Percentiles rank a stretch among this genome's conserved stretches.
These are phyloP conservation scores for Archips xylosteana DNA, from an alignment of 2,888 invertebrate genomes.

Conservation along the genomic window DNA sequence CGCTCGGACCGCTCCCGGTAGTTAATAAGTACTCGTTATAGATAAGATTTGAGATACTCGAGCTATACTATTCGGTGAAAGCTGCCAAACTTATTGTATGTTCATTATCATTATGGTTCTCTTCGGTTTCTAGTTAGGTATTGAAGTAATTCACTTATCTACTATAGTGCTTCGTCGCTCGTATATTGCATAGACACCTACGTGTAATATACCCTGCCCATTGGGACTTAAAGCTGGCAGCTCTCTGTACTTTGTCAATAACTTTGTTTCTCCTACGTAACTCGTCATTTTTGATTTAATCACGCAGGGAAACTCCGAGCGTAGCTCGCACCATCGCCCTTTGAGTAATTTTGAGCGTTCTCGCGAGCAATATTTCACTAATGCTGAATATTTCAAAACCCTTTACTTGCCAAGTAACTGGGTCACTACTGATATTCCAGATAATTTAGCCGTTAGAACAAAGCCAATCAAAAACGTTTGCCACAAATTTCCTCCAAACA, in stretches of 20 bases:
- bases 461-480: conserved; percentile 26
- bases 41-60: not conserved
- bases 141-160: too few relatives aligned
- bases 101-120: not conserved
- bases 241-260: too few relatives aligned
- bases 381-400: not conserved
- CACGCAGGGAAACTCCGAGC: too few relatives aligned
- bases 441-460: conserved; percentile 9
- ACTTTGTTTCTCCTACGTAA: too few relatives aligned
- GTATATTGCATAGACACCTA: too few relatives aligned
- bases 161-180: too few relatives aligned
- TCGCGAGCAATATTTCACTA: not conserved
- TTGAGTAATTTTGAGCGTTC: not conserved
- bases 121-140: not conserved
- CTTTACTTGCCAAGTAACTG: not conserved
- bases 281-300: not conserved
- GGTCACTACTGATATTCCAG: conserved; percentile 12
- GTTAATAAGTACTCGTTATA: not conserved
- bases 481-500: conserved; percentile 14
- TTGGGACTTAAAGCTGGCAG: too few relatives aligned
- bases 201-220: too few relatives aligned
- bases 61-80: not conserved
- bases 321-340: not conserved
- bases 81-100: too few relatives aligned
- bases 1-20: not conserved